Base-by-base conservation (phyloP, 2,113 vertebrate genomes). In the Xenopus borealis region DNA sequence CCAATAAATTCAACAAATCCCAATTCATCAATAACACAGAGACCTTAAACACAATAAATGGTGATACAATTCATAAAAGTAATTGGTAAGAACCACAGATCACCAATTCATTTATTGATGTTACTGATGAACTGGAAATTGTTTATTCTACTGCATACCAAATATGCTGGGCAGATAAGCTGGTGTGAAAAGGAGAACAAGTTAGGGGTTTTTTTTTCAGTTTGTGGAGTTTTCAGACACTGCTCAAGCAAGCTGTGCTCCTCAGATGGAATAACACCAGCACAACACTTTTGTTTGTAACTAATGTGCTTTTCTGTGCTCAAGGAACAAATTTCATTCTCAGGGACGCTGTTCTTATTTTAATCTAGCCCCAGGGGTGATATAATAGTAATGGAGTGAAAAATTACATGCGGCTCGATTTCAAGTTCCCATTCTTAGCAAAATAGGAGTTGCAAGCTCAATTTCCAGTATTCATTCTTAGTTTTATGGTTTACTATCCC, bases 271-370 rank as follows among this genome's bases (percentile, higher is more conserved):
- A 69, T 53, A 69, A 27, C 10, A 62, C 20, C 50, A 18, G 67
- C 27, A 69, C 45, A 65, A 67, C 53, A 67, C 23, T 74, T 67
- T 16, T 74, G 64, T 74, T 57, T 74, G 50, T 67, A 67, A 44
- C 53, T 20, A 73, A 66, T 33, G 23, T 66, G 18, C 50, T 66
- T 73, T 52, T 33, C 71, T 58, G 46, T 73, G 62, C 62, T 44
- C 71, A 73, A 64, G 46, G 33, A 73, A 50, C 65, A 55, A 66
- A 66, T 73, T 73, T 17, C 64, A 74, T 64, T 74, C 67, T 64
- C 72, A 40, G 66, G 72, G 66, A 74, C 72, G 67, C 52, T 59
- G 67, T 74, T 63, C 72, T 74, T 74, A 74, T 74, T 74, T 66
- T 74, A 74, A 74, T 74, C 72, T 67, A 40, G 72, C 72, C 64